These are phyloP conservation scores for Rhinopomastus cyanomelas DNA, from an alignment of 2,113 vertebrate species.

Conservation along the genomic window DNA sequence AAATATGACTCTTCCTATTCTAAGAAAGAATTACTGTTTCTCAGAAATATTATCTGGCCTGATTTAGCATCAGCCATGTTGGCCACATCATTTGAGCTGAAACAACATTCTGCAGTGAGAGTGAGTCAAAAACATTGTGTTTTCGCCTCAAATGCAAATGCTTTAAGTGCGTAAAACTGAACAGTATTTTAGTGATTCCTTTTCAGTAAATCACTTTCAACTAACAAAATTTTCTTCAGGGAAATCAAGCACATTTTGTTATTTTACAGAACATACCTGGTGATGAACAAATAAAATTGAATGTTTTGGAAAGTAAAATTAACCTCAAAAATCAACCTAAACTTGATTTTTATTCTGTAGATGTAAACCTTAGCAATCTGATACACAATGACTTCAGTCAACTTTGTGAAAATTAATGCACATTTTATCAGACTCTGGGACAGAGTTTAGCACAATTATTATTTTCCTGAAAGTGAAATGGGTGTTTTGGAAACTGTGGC, in stretches of 20 bases:
- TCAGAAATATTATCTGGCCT: constrained; percentile 19
- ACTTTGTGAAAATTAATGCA: background rate
- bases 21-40: background rate
- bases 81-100: background rate
- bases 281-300: background rate
- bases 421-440: background rate
- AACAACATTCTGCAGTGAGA: background rate
- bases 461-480: background rate
- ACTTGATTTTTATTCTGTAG: background rate
- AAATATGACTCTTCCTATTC: background rate
- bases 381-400: background rate
- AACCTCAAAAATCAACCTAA: background rate
- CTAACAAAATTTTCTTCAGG: background rate
- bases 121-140: constrained; percentile 3
- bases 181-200: background rate
- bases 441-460: background rate
- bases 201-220: background rate
- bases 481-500: background rate
- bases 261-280: background rate
- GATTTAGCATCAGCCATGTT: background rate
- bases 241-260: background rate
- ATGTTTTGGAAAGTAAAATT: background rate
- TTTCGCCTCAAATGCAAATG: constrained; percentile 1
- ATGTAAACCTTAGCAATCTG: background rate
- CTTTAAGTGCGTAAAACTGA: background rate